Evolutionary conservation across 2,113 vertebrate species (phyloP), one percentile per base, ranked within the genome.

Genomic region (Sebastes fasciatus): DNA sequence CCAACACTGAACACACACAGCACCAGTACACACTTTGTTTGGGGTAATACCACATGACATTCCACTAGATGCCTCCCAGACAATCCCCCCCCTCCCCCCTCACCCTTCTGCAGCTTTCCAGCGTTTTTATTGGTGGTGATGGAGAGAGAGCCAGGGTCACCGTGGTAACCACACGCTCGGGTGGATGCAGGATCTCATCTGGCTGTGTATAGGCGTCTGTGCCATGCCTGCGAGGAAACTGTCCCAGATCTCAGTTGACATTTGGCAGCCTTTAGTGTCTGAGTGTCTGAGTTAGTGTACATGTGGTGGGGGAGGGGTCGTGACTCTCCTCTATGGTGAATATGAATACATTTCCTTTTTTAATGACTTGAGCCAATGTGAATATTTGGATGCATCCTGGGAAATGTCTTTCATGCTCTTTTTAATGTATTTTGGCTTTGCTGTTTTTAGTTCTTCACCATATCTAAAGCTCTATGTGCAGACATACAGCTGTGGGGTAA

Each of bases 231-330:
- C 19, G 75, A 88, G 83, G 84, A 88, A 80, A 82, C 65, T 91
- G 92, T 58, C 86, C 87, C 69, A 93, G 82, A 92, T 91, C 81
- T 85, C 79, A 85, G 87, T 43, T 91, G 91, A 93, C 91, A 92
- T 91, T 91, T 89, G 86, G 80, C 89, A 86, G 80, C 86, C 87
- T 89, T 88, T 66, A 71, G 74, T 84, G 83, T 90, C 63, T 89
- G 81, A 46, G 52, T 40, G 58, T 85, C 23, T 85, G 70, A 42
- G 46, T 88, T 77, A 55, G 63, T 79, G 70, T 84, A 76, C 49
- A 78, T 73, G 62, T 19, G 69, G 54, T 76, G 86, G 74, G 80
- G 79, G 84, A 74, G 73, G 85, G 87, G 77, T 42, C 8, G 70
- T 80, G 66, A 66, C 6, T 74, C n/a, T 43, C 45, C 48, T 62